These are phyloP conservation scores for Silurus asotus DNA, from an alignment of 2,113 vertebrate species.

Conservation along the genomic window DNA sequence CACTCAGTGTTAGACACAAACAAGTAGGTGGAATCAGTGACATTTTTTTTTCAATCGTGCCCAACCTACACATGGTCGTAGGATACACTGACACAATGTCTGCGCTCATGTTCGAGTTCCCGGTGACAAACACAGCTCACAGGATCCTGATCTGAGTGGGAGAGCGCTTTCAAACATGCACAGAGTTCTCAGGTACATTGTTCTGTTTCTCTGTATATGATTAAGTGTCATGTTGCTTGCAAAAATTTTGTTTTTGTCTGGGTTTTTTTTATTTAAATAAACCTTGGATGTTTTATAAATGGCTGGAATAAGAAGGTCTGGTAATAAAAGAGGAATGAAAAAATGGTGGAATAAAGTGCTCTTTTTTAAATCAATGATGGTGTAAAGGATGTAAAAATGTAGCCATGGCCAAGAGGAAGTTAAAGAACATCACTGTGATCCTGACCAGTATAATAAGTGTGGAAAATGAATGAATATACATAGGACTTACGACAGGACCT, in stretches of 20 bases:
- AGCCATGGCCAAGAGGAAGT: background rate
- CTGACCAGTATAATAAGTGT: background rate
- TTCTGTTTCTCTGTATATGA: slow-evolving; percentile 42
- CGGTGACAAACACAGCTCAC: slow-evolving; percentile 37
- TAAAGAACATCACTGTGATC: background rate
- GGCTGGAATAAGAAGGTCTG: background rate
- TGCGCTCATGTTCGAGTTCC: slow-evolving; percentile 42
- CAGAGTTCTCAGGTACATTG: slow-evolving; percentile 57
- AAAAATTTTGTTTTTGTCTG: background rate
- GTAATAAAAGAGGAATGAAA: background rate
- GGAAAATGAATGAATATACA: background rate
- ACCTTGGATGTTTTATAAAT: background rate
- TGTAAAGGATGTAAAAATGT: background rate
- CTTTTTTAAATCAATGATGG: background rate
- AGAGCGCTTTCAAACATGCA: slow-evolving; percentile 57
- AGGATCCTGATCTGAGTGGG: slow-evolving; percentile 52
- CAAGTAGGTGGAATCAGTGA: slow-evolving; percentile 70
- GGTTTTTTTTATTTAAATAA: background rate
- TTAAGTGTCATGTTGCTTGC: slow-evolving; percentile 35
- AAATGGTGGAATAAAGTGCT: background rate
- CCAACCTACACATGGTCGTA: slow-evolving; percentile 55
- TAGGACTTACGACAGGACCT: too few relatives aligned
- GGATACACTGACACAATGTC: slow-evolving; percentile 49
- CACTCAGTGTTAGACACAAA: slow-evolving; percentile 65
- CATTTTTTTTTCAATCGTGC: slow-evolving; percentile 60